A percentile compares a stretch with the other conserved stretches of the same genome.
These are phyloP conservation scores for Muscina levida DNA, from an alignment of 2,888 invertebrate species.

Conservation along the genomic window DNA sequence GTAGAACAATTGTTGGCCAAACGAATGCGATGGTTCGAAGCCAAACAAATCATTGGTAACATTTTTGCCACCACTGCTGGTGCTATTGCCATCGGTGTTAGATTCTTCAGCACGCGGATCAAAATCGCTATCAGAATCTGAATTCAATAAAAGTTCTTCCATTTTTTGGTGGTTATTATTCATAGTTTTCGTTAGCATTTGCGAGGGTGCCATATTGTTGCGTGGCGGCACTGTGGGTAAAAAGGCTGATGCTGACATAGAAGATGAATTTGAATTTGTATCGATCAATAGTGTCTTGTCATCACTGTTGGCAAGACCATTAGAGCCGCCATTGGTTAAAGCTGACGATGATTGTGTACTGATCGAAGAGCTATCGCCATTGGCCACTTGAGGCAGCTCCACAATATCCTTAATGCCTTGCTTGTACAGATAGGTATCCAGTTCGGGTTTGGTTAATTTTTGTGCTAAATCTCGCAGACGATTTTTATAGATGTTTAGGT, in stretches of 20 bases:
- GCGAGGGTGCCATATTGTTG: constrained; percentile 69
- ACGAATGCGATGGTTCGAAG: constrained; percentile 79
- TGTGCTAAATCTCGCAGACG: constrained; percentile 86
- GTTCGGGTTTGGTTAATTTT: constrained; percentile 77
- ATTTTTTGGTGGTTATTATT: constrained; percentile 87
- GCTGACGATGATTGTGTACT: constrained; percentile 34
- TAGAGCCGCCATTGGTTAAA: constrained; percentile 57
- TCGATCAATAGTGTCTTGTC: constrained; percentile 78
- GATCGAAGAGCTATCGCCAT: constrained; percentile 18
- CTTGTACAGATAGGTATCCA: constrained; percentile 81
- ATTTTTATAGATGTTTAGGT: constrained; percentile 90
- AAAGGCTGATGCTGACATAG: constrained; percentile 75
- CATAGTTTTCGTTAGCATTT: constrained; percentile 81
- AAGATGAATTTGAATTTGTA: constrained; percentile 73
- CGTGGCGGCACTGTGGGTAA: constrained; percentile 80
- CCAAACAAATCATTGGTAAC: constrained; percentile 79
- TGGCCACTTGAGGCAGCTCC: constrained; percentile 78
- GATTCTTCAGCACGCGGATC: constrained; percentile 92
- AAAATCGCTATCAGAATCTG: constrained; percentile 91
- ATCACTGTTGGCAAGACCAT: constrained; percentile 70
- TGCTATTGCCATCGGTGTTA: constrained; percentile 76
- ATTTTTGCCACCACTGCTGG: constrained; percentile 70
- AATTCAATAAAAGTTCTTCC: constrained; percentile 87
- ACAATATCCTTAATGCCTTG: constrained; percentile 82
- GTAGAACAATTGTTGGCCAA: constrained; percentile 80